Conservation (phyloP, 2,113 vertebrate species). For the Heloderma charlesbogerti region DNA sequence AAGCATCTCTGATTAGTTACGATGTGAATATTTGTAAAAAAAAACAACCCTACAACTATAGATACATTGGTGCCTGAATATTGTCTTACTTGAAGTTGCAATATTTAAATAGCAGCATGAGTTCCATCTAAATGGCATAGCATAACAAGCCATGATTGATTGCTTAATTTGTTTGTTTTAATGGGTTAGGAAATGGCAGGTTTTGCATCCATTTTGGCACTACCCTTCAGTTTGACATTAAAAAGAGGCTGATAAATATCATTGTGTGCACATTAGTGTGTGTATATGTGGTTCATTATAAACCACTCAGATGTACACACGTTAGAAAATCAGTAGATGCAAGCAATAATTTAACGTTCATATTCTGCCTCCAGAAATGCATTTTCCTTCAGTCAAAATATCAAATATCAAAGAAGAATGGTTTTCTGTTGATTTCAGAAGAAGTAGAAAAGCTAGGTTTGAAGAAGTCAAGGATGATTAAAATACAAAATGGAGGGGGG, state of each 20-base stretch:
- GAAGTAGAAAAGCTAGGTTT: neutral
- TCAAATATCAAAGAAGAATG: neutral
- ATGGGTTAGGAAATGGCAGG: neutral
- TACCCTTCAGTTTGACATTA: neutral
- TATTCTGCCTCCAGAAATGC: neutral
- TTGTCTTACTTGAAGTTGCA: neutral
- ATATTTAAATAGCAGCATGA: neutral
- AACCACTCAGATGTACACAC: neutral
- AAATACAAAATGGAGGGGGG: neutral
- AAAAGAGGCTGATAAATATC: neutral
- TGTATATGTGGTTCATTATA: neutral
- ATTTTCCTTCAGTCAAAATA: neutral
- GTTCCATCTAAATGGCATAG: neutral
- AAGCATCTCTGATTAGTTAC: neutral
- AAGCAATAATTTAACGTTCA: constrained; percentile 6
- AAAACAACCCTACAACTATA: neutral
- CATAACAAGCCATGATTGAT: neutral
- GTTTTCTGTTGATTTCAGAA: neutral
- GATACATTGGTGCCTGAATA: neutral
- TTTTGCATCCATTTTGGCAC: neutral
- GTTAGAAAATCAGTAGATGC: neutral
- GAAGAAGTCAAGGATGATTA: neutral
- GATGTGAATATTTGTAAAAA: neutral
- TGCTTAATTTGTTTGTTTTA: neutral
- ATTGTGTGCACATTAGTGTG: neutral